phyloP scores from a whole-genome alignment of 2,888 invertebrate genomes.

The Hoplodrina ambigua region DNA sequence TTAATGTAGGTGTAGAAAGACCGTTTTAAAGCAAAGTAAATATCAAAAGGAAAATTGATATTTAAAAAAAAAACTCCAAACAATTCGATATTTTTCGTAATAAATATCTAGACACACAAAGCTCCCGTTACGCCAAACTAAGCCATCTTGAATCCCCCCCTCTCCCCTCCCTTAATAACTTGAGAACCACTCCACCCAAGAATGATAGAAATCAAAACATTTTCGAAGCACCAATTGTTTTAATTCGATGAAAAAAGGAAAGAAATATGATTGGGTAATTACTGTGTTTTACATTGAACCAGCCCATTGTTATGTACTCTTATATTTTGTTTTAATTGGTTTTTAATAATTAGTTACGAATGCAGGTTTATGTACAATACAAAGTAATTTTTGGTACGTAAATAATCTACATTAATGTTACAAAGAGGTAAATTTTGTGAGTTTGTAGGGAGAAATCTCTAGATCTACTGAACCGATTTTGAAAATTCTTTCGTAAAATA shows the following conservation, averaged over 20 bases:
- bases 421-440: too few relatives aligned
- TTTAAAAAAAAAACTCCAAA: too few relatives aligned
- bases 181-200: constrained; percentile 66
- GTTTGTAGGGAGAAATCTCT: too few relatives aligned
- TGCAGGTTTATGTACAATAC: constrained; percentile 30
- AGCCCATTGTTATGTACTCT: constrained; percentile 78
- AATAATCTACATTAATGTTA: constrained; percentile 5
- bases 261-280: constrained; percentile 87
- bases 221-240: constrained; percentile 79
- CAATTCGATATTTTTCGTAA: too few relatives aligned
- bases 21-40: too few relatives aligned
- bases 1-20: too few relatives aligned
- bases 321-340: constrained; percentile 74
- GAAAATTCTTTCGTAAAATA: too few relatives aligned
- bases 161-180: constrained; percentile 40
- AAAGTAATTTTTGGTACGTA: constrained; percentile 11
- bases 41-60: too few relatives aligned
- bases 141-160: constrained; percentile 35
- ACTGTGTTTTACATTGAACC: constrained; percentile 79
- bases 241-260: constrained; percentile 79
- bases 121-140: constrained; percentile 11
- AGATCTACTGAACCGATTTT: too few relatives aligned
- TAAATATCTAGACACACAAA: too few relatives aligned
- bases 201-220: constrained; percentile 81
- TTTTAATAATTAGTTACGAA: constrained; percentile 77